phyloP scores from a whole-genome alignment of 1,140 invertebrate species.

The Drosophila persimilis region DNA sequence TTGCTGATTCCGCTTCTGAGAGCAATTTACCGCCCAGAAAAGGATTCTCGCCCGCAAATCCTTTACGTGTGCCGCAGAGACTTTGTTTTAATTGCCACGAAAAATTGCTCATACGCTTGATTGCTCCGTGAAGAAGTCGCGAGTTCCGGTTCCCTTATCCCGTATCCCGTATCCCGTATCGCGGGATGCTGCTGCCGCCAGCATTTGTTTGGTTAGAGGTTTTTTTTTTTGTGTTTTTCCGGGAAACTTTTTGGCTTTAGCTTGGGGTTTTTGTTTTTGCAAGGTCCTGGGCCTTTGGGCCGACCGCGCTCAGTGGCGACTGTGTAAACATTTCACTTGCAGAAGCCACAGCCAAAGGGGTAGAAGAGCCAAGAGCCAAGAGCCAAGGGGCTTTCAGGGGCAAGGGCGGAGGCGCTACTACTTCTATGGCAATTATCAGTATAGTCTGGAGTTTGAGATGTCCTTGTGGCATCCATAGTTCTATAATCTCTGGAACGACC shows the following conservation, averaged over 20 bases:
- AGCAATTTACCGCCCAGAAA: conserved; percentile 30
- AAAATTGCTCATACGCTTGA: conserved; percentile 77
- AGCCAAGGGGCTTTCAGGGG: too few relatives aligned
- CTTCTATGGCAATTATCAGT: background rate
- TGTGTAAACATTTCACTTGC: conserved; percentile 76
- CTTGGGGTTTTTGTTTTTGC: conserved; percentile 42
- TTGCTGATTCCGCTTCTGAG: conserved; percentile 42
- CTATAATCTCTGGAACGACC: background rate
- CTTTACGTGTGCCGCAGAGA: conserved; percentile 65
- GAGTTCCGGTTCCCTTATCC: conserved; percentile 27
- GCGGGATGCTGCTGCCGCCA: conserved; percentile 31
- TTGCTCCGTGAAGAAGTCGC: conserved; percentile 68
- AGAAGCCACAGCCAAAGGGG: conserved; percentile 27
- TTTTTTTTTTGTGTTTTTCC: conserved; percentile 4
- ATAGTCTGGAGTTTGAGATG: too few relatives aligned
- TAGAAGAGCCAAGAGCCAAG: background rate
- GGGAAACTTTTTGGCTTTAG: conserved; percentile 24
- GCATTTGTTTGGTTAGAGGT: conserved; percentile 40
- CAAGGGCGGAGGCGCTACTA: conserved; percentile 8
- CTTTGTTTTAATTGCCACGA: conserved; percentile 76
- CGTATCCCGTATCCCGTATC: conserved; percentile 10
- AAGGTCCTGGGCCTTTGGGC: conserved; percentile 32
- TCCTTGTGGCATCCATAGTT: background rate
- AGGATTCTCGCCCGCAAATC: conserved; percentile 63
- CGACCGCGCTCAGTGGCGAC: conserved; percentile 57